These are phyloP conservation scores for Rhynchonema sp. DNA, from an alignment of 2,888 invertebrate genomes.

Conservation along the genomic window DNA sequence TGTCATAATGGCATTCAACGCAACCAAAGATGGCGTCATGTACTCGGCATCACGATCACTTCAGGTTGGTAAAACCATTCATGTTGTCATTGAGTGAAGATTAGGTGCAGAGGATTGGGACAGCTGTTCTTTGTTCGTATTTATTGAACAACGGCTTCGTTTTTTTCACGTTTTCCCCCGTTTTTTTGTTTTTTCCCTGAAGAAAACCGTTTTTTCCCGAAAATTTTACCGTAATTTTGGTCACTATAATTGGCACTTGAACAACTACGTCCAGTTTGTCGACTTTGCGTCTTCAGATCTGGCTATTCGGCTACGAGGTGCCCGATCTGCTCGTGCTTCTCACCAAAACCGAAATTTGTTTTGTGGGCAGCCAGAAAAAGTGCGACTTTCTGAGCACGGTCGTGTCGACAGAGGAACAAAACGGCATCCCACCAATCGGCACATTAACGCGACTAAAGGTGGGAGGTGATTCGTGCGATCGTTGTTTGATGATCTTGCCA, in stretches of 20 bases:
- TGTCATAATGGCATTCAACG: background rate
- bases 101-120: too few relatives aligned
- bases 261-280: too few relatives aligned
- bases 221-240: too few relatives aligned
- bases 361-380: constrained; percentile 90
- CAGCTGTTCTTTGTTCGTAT: too few relatives aligned
- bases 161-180: too few relatives aligned
- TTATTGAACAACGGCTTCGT: too few relatives aligned
- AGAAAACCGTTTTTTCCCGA: too few relatives aligned
- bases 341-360: constrained; percentile 60
- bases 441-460: constrained; percentile 74
- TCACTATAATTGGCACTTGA: too few relatives aligned
- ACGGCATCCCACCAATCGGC: constrained; percentile 53
- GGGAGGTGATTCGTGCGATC: constrained; percentile 22
- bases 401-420: constrained; percentile 48
- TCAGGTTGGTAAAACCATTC: background rate
- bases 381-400: constrained; percentile 82
- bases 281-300: constrained; percentile 55
- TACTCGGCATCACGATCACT: background rate
- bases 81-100: too few relatives aligned
- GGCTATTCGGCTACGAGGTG: constrained; percentile 89
- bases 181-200: too few relatives aligned
- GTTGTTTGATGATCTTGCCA: too few relatives aligned
- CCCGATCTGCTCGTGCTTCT: constrained; percentile 85
- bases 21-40: background rate